Evolutionary conservation across 92 coral and sea anemone species (phyloP).

Genomic region (Blastomussa wellsi): DNA sequence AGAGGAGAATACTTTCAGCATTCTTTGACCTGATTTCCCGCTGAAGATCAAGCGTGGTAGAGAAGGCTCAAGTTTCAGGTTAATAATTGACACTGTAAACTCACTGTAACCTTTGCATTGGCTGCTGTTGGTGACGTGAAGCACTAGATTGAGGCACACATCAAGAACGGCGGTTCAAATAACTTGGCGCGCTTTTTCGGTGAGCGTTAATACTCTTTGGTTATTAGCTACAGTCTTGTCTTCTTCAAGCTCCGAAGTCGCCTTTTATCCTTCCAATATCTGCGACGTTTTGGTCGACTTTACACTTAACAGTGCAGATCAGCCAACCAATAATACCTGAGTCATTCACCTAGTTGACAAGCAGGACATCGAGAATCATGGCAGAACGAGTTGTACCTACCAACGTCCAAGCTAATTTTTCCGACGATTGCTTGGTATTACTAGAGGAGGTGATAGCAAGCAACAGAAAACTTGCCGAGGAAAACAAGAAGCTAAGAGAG

Average conservation of each 20-base stretch:
- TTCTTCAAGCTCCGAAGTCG: not conserved
- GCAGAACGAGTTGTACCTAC: not conserved
- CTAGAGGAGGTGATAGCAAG: slow-evolving; percentile 23
- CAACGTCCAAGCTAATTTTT: not conserved
- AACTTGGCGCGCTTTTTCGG: not conserved
- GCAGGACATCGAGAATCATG: not conserved
- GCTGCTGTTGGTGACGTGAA: not conserved
- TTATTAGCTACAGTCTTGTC: not conserved
- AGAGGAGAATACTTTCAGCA: not conserved
- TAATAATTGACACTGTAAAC: not conserved
- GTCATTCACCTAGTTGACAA: not conserved
- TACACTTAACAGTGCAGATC: not conserved
- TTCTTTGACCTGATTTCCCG: not conserved
- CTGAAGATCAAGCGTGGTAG: not conserved
- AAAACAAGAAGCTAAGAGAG: slow-evolving; percentile 31
- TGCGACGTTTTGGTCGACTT: not conserved
- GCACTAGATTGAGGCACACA: not conserved
- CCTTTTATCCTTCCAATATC: not conserved
- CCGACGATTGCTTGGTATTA: slow-evolving; percentile 38
- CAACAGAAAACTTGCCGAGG: slow-evolving; percentile 24
- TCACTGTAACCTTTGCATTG: not conserved
- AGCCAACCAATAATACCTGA: not conserved
- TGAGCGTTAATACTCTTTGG: not conserved
- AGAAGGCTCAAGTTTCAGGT: not conserved
- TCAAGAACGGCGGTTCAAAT: not conserved